Conservation (phyloP, 2,797 vertebrate genomes). For the Lateolabrax maculatus region DNA sequence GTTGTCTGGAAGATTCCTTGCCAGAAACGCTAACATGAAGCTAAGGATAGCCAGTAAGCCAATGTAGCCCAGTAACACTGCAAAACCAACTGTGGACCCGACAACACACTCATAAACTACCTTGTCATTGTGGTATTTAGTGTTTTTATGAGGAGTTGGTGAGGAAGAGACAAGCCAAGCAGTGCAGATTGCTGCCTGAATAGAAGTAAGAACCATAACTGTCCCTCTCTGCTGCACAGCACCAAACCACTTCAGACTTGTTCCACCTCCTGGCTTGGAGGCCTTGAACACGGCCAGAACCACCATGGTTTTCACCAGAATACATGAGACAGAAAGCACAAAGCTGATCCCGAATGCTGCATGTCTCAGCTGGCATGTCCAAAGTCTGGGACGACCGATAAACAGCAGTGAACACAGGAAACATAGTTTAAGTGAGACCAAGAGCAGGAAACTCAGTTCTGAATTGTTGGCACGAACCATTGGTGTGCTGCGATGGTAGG, state of each 20-base stretch:
- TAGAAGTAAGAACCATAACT: conserved; percentile 67
- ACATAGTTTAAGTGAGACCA: conserved; percentile 59
- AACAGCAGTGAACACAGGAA: conserved; percentile 74
- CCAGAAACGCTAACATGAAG: conserved; percentile 72
- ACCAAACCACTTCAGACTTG: conserved; percentile 77
- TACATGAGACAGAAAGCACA: conserved; percentile 69
- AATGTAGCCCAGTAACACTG: conserved; percentile 74
- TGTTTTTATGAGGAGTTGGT: conserved; percentile 76
- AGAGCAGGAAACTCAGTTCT: conserved; percentile 73
- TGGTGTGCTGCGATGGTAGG: conserved; percentile 60
- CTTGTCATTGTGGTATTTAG: conserved; percentile 67
- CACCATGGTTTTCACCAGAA: conserved; percentile 77
- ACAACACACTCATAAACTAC: conserved; percentile 76
- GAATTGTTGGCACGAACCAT: conserved; percentile 76
- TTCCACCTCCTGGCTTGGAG: conserved; percentile 60
- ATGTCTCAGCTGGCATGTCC: conserved; percentile 65
- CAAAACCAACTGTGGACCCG: conserved; percentile 71
- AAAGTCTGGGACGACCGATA: conserved; percentile 63
- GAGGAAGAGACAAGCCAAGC: conserved; percentile 71
- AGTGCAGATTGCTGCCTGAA: conserved; percentile 65
- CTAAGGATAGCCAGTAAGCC: conserved; percentile 73
- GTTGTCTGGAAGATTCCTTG: conserved; percentile 73
- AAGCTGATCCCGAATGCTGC: conserved; percentile 69
- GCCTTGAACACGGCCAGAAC: conserved; percentile 69
- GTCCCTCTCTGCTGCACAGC: conserved; percentile 76